Percentiles rank a stretch among this genome's conserved stretches.
Evolutionary conservation across 2,797 vertebrate species (phyloP).

Genomic region (Pipistrellus pipistrellus): DNA sequence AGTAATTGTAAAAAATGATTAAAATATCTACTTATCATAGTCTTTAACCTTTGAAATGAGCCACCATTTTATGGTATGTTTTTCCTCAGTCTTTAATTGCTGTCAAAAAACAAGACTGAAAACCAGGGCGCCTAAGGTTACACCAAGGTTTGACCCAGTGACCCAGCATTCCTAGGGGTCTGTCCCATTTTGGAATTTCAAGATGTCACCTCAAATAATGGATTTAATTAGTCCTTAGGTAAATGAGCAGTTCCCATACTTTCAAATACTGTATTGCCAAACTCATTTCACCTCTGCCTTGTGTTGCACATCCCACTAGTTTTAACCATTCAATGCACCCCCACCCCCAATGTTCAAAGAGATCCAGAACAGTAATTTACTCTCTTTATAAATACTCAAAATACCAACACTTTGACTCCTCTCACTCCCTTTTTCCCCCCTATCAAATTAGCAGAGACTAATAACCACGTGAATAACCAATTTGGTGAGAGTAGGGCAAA

Average conservation of each 20-base stretch:
- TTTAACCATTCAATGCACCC: neutral
- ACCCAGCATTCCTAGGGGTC: neutral
- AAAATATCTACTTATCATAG: neutral
- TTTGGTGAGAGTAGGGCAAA: neutral
- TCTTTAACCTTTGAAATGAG: conserved; percentile 22
- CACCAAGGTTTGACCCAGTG: neutral
- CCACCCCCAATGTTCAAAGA: neutral
- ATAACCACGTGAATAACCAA: conserved; percentile 5
- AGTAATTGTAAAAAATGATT: conserved; percentile 38
- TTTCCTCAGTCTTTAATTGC: neutral
- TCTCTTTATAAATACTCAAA: neutral
- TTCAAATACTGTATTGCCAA: neutral
- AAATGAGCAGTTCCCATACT: neutral
- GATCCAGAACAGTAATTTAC: neutral
- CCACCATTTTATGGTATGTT: neutral
- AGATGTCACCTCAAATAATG: neutral
- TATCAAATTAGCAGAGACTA: conserved; percentile 39
- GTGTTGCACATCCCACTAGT: neutral
- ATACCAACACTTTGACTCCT: neutral
- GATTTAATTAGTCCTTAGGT: neutral
- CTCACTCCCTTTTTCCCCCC: neutral
- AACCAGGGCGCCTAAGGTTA: neutral
- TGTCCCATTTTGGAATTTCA: neutral
- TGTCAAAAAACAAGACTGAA: conserved; percentile 47
- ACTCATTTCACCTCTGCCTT: neutral